These are phyloP conservation scores for Cataglyphis livida DNA, from an alignment of 2,888 invertebrate species.

Conservation along the genomic window DNA sequence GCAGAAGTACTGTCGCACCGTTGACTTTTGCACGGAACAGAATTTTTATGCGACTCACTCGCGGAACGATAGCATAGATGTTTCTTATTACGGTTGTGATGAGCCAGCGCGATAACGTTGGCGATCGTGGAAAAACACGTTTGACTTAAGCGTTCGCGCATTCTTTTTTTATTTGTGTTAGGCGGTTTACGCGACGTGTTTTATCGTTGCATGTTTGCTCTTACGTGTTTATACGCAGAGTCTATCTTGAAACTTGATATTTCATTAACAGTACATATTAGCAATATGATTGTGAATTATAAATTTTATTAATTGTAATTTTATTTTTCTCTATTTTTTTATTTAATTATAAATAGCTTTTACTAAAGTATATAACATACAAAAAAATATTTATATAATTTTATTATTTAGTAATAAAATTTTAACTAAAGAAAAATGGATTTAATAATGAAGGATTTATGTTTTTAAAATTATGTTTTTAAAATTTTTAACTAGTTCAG, in stretches of 20 bases:
- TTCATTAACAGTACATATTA: not conserved
- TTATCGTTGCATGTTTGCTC: conserved; percentile 19
- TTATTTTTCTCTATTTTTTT: not conserved
- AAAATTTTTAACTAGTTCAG: conserved; percentile 5
- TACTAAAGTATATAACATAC: not conserved
- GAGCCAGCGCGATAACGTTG: conserved; percentile 44
- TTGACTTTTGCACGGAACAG: conserved; percentile 30
- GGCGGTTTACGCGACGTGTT: not conserved
- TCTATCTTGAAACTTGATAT: conserved; percentile 3
- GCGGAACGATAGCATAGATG: conserved; percentile 20
- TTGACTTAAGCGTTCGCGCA: conserved; percentile 20
- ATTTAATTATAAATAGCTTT: not conserved
- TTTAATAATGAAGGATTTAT: not conserved
- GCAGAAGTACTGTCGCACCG: conserved; percentile 31
- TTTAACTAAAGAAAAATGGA: not conserved
- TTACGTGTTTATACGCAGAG: not conserved
- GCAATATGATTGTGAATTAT: not conserved
- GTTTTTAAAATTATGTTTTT: conserved; percentile 1
- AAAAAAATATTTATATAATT: not conserved
- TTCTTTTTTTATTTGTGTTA: conserved; percentile 20
- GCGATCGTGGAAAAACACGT: conserved; percentile 48
- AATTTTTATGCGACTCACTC: conserved; percentile 50
- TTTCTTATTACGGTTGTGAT: conserved; percentile 42
- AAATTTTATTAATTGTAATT: conserved; percentile 1
- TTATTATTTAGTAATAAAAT: not conserved